Evolutionary conservation across 1,140 invertebrate species (phyloP).

Genomic region (Aporrectodea caliginosa): DNA sequence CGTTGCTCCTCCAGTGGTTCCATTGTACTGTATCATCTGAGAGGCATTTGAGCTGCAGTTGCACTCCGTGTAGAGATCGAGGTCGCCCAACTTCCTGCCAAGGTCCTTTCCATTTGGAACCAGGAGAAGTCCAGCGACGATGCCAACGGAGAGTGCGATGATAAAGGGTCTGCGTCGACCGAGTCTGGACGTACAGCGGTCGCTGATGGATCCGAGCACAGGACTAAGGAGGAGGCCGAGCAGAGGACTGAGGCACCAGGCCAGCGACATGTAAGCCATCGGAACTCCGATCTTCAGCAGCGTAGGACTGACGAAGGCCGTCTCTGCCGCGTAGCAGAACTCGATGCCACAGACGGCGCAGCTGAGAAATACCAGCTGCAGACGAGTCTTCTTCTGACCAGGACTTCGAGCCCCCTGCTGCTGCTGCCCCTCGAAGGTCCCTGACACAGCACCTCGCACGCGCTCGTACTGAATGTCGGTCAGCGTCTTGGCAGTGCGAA

Average conservation of each 20-base stretch:
- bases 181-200: slow-evolving; percentile 73
- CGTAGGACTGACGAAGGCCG: slow-evolving; percentile 92
- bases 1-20: neutral
- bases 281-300: slow-evolving; percentile 86
- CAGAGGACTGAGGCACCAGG: slow-evolving; percentile 77
- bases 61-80: neutral
- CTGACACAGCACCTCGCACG: neutral
- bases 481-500: neutral
- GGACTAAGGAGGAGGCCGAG: slow-evolving; percentile 87
- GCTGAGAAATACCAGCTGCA: slow-evolving; percentile 79
- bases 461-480: neutral
- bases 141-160: slow-evolving; percentile 78
- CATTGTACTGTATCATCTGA: neutral
- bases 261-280: slow-evolving; percentile 85
- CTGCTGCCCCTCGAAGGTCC: no score
- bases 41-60: neutral
- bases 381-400: slow-evolving; percentile 65
- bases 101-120: slow-evolving; percentile 83
- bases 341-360: slow-evolving; percentile 95
- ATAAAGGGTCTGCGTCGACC: slow-evolving; percentile 89
- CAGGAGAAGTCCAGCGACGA: slow-evolving; percentile 61
- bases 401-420: neutral
- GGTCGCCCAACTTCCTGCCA: slow-evolving; percentile 75
- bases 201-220: slow-evolving; percentile 83
- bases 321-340: slow-evolving; percentile 94